Evolutionary conservation across 2,797 vertebrate genomes (phyloP).

Genomic region (Vipera latastei): DNA sequence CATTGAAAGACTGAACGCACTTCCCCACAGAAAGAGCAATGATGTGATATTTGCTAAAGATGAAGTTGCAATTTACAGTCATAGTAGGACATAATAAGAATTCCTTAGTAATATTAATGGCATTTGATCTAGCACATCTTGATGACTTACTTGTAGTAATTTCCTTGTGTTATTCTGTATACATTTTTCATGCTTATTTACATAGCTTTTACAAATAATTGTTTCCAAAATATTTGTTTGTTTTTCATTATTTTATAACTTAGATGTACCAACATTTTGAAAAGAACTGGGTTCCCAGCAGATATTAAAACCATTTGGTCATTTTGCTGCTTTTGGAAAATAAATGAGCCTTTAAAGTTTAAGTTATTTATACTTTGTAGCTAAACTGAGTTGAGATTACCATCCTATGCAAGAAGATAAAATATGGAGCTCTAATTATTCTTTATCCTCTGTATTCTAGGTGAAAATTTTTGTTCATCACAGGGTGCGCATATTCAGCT

Average conservation of each 20-base stretch:
- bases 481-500: background rate
- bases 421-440: background rate
- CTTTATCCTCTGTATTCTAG: background rate
- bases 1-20: background rate
- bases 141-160: background rate
- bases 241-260: slow-evolving; percentile 2
- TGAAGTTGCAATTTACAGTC: background rate
- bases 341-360: background rate
- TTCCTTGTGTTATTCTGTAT: background rate
- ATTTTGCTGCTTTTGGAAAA: background rate
- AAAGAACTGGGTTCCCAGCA: background rate
- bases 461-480: background rate
- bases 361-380: background rate
- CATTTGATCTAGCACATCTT: background rate
- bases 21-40: background rate
- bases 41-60: background rate
- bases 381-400: background rate
- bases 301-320: background rate
- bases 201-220: background rate
- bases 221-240: background rate
- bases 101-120: background rate
- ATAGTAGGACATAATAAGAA: background rate
- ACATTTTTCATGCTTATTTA: background rate
- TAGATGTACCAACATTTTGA: background rate
- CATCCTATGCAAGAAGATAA: background rate